Conservation (phyloP, 2,113 vertebrate species). For the Piprites chloris region DNA sequence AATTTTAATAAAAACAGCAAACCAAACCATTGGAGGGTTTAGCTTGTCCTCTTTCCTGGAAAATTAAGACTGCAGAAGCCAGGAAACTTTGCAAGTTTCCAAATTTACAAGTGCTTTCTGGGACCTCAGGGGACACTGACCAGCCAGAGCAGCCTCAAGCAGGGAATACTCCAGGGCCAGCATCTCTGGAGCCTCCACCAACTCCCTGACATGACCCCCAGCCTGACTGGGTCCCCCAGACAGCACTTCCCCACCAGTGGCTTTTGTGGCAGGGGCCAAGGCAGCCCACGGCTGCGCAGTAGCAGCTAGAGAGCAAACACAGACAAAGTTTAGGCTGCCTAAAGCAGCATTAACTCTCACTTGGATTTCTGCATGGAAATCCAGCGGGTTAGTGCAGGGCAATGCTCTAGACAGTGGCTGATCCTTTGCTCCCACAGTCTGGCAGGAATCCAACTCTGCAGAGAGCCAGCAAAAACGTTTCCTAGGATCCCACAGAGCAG, state of each 20-base stretch:
- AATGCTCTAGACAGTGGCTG: background rate
- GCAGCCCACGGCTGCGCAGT: fast-evolving
- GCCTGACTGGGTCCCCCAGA: background rate
- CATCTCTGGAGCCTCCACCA: background rate
- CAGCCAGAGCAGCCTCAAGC: background rate
- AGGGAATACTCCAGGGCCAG: background rate
- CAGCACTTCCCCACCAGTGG: background rate
- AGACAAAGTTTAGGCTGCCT: background rate
- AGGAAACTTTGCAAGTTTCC: slow-evolving; percentile 40
- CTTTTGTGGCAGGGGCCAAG: background rate
- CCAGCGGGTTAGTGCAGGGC: slow-evolving; percentile 11
- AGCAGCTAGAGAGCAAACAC: background rate
- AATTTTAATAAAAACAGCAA: slow-evolving; percentile 4
- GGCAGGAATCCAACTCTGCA: background rate
- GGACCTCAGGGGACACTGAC: background rate
- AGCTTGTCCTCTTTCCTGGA: slow-evolving; percentile 45
- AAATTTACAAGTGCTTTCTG: slow-evolving; percentile 2
- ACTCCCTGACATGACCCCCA: background rate
- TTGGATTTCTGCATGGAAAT: slow-evolving; percentile 48
- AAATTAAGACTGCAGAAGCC: slow-evolving; percentile 30
- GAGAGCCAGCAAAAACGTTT: background rate
- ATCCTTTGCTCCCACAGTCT: background rate
- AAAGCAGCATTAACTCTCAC: background rate
- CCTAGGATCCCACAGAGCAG: background rate
- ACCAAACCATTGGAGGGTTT: background rate